A percentile compares a stretch with the other conserved stretches of the same genome.
phyloP scores from a whole-genome alignment of 2,888 invertebrate species.

The Cantharis rufa region DNA sequence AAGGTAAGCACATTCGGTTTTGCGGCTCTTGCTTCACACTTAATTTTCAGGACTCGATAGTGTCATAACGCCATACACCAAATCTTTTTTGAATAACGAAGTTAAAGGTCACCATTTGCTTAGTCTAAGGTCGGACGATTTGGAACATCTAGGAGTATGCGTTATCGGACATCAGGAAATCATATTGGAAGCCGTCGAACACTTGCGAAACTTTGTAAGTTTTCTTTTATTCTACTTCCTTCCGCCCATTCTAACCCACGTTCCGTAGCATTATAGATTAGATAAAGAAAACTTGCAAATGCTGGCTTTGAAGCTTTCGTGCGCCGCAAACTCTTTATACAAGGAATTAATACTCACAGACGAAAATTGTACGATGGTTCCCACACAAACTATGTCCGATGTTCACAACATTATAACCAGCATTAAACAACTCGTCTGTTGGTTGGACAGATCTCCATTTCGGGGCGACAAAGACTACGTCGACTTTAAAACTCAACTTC shows the following conservation, averaged over 20 bases:
- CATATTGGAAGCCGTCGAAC: slow-evolving; percentile 89
- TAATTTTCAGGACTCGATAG: slow-evolving; percentile 72
- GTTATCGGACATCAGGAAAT: slow-evolving; percentile 93
- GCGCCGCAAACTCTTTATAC: slow-evolving; percentile 77
- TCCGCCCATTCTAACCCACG: slow-evolving; percentile 11
- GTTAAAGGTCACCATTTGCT: slow-evolving; percentile 83
- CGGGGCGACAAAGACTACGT: slow-evolving; percentile 70
- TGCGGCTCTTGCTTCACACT: not conserved
- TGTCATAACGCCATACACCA: slow-evolving; percentile 78
- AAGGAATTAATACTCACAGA: slow-evolving; percentile 67
- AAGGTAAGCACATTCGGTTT: slow-evolving; percentile 64
- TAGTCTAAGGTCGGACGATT: slow-evolving; percentile 83
- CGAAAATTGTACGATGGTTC: slow-evolving; percentile 62
- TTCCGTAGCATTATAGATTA: slow-evolving; percentile 81
- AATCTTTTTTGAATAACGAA: slow-evolving; percentile 77
- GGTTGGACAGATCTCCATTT: slow-evolving; percentile 82
- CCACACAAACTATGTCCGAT: slow-evolving; percentile 81
- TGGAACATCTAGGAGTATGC: slow-evolving; percentile 82
- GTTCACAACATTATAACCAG: slow-evolving; percentile 83
- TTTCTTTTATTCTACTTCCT: not conserved
- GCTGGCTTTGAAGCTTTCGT: slow-evolving; percentile 81
- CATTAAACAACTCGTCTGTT: slow-evolving; percentile 86
- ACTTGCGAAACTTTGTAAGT: slow-evolving; percentile 85
- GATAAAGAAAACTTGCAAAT: slow-evolving; percentile 91
- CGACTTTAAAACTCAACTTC: slow-evolving; percentile 71